Percentiles rank a stretch among this genome's conserved stretches.
These are phyloP conservation scores for Sakesphorus luctuosus DNA, from an alignment of 2,113 vertebrate genomes.

Conservation along the genomic window DNA sequence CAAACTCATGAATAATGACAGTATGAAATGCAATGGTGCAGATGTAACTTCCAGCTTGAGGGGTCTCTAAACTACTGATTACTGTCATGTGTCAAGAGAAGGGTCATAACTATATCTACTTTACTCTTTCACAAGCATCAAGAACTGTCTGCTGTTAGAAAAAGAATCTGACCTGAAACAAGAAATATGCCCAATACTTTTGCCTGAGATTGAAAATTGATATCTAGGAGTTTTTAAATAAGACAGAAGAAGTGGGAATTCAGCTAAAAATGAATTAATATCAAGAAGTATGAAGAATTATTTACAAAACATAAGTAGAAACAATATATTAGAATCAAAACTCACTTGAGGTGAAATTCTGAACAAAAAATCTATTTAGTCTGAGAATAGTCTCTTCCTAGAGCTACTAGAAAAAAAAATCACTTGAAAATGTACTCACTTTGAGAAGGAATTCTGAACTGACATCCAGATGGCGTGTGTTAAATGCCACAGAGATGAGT, in stretches of 20 bases:
- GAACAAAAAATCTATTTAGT: background rate
- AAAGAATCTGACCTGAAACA: background rate
- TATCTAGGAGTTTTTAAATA: background rate
- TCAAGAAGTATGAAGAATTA: background rate
- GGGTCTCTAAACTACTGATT: background rate
- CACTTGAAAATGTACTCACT: background rate
- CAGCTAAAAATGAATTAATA: background rate
- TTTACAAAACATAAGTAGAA: background rate
- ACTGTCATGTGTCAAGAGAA: conserved; percentile 13
- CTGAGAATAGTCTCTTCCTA: background rate
- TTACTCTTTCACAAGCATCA: background rate
- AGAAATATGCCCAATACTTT: background rate
- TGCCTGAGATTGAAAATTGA: background rate
- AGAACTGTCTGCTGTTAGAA: background rate
- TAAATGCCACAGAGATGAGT: background rate
- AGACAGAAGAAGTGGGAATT: background rate
- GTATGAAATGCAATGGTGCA: background rate
- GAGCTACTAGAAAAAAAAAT: background rate
- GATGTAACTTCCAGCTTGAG: background rate
- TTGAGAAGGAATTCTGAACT: background rate
- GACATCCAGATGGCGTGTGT: background rate
- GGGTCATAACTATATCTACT: background rate
- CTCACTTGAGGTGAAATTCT: background rate
- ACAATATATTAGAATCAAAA: background rate
- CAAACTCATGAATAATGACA: background rate